Conservation (phyloP, 2,797 vertebrate genomes). For the Arctocebus calabarensis region DNA sequence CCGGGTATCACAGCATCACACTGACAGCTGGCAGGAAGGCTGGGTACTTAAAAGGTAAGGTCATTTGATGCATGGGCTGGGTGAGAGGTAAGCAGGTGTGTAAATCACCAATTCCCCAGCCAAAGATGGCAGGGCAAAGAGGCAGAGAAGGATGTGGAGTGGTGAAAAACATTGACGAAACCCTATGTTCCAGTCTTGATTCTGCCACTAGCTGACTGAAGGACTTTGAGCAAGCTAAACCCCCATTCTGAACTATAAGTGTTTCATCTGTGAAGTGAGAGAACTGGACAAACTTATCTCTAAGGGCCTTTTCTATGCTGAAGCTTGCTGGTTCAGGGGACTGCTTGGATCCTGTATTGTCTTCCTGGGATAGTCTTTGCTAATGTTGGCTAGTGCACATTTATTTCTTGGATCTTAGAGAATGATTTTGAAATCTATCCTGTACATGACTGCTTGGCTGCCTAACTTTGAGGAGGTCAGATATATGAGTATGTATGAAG, state of each 20-base stretch:
- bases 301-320: not conserved
- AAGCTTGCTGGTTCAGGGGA: not conserved
- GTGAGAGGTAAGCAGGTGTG: not conserved
- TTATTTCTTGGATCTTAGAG: constrained; percentile 35
- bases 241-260: not conserved
- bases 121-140: not conserved
- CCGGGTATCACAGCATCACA: not conserved
- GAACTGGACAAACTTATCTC: not conserved
- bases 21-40: not conserved
- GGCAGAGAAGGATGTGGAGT: not conserved
- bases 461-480: not conserved
- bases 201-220: not conserved
- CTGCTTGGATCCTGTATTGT: not conserved
- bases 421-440: constrained; percentile 36
- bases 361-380: not conserved
- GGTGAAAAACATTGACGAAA: not conserved
- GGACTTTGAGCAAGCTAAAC: not conserved
- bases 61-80: not conserved
- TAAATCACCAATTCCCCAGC: not conserved
- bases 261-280: not conserved
- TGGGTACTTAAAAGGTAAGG: not conserved
- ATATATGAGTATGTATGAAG: not conserved
- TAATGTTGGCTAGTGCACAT: not conserved
- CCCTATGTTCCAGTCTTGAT: not conserved
- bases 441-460: not conserved